Evolutionary conservation across 2,888 invertebrate genomes (phyloP).

Genomic region (Cosmia pyralina): DNA sequence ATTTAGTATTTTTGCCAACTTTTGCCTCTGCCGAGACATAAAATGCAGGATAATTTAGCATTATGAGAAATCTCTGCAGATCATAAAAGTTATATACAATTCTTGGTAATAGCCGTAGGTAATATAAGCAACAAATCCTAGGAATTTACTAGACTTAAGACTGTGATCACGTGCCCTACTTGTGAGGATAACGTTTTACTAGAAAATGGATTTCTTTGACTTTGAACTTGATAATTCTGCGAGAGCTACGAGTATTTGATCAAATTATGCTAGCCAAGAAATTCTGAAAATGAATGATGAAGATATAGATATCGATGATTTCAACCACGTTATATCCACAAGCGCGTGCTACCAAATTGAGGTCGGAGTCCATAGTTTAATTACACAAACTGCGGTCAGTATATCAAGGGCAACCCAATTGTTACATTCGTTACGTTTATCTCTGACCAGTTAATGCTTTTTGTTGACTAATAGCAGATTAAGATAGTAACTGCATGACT

Average conservation of each 20-base stretch:
- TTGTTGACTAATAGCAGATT: constrained; percentile 33
- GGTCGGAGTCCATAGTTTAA: constrained; percentile 49
- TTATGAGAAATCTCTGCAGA: constrained; percentile 11
- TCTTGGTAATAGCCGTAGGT: not conserved
- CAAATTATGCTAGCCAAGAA: constrained; percentile 12
- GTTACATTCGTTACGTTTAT: constrained; percentile 41
- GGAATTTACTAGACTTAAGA: constrained; percentile 4
- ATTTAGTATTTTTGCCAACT: constrained; percentile 3
- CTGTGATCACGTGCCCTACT: not conserved
- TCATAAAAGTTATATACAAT: not conserved
- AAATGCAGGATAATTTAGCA: constrained; percentile 15
- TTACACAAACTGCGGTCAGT: constrained; percentile 47
- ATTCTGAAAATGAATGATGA: not conserved
- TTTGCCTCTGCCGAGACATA: constrained; percentile 15
- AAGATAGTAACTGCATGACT: constrained; percentile 23
- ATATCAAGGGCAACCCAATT: constrained; percentile 54
- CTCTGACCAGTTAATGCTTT: constrained; percentile 34
- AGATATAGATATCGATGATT: constrained; percentile 5
- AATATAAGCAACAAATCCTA: not conserved
- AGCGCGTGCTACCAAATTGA: constrained; percentile 41
- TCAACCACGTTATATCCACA: not conserved
- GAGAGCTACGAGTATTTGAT: not conserved
- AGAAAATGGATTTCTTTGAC: not conserved
- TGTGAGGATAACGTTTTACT: not conserved
- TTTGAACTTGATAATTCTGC: not conserved